These are phyloP conservation scores for Coenonympha arcania DNA, from an alignment of 2,888 invertebrate species.

Conservation along the genomic window DNA sequence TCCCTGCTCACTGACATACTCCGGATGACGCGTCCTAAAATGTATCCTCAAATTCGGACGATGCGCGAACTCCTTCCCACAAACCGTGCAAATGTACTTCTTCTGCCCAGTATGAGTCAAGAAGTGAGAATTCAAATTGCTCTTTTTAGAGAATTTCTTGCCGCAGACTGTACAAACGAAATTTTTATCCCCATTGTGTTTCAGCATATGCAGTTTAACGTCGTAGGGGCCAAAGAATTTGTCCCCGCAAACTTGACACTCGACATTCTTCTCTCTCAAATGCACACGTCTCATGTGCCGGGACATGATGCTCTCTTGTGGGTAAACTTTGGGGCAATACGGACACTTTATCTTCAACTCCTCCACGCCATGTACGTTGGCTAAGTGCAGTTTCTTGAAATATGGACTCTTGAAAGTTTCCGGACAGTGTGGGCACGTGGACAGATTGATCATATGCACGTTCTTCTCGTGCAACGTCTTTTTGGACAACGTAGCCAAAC, in stretches of 20 bases:
- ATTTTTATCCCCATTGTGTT: constrained; percentile 71
- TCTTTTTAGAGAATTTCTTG: constrained; percentile 75
- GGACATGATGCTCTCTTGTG: constrained; percentile 74
- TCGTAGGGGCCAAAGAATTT: constrained; percentile 64
- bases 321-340: constrained; percentile 64
- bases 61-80: constrained; percentile 69
- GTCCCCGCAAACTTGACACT: constrained; percentile 63
- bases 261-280: constrained; percentile 63
- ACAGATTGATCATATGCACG: constrained; percentile 54
- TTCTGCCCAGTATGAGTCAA: constrained; percentile 74
- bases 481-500: constrained; percentile 59
- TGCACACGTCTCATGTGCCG: constrained; percentile 76
- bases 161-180: constrained; percentile 76
- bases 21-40: constrained; percentile 43
- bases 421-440: constrained; percentile 58
- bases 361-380: constrained; percentile 60
- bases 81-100: constrained; percentile 65
- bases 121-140: constrained; percentile 74
- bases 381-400: constrained; percentile 59
- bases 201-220: constrained; percentile 66
- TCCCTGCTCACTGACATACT: constrained; percentile 27
- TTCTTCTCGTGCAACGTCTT: constrained; percentile 65
- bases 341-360: constrained; percentile 66
- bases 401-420: constrained; percentile 66
- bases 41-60: constrained; percentile 56